Evolutionary conservation across 2,113 vertebrate species (phyloP).

Genomic region (Calypte anna): DNA sequence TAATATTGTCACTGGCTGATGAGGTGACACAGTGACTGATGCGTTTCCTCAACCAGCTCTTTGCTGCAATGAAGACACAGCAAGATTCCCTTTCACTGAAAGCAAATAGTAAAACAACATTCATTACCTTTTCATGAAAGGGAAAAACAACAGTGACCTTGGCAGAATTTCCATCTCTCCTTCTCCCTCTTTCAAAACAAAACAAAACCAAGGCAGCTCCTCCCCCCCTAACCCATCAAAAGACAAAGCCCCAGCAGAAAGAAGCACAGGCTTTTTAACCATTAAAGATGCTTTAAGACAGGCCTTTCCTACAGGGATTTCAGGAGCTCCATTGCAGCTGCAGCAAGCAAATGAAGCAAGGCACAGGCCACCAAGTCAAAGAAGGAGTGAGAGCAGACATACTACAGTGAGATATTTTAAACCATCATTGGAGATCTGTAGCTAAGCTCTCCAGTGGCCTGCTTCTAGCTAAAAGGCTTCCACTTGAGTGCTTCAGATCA

Average conservation of each 20-base stretch:
- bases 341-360: constrained; percentile 49
- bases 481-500: constrained; percentile 73
- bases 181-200: neutral
- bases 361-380: constrained; percentile 25
- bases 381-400: neutral
- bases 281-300: constrained; percentile 40
- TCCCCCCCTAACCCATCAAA: neutral
- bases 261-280: neutral
- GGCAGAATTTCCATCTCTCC: neutral
- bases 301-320: constrained; percentile 62
- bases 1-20: neutral
- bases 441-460: constrained; percentile 59
- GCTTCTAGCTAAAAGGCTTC: constrained; percentile 79
- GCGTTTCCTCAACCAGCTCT: neutral
- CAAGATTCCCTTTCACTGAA: neutral
- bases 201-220: neutral
- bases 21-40: neutral
- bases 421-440: constrained; percentile 54
- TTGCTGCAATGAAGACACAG: neutral
- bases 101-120: constrained; percentile 36
- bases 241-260: neutral
- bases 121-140: constrained; percentile 39
- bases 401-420: constrained; percentile 46
- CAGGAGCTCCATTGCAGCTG: neutral
- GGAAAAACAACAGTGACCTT: neutral